Evolutionary conservation across 2,888 invertebrate species (phyloP).

Genomic region (Latheticus oryzae): DNA sequence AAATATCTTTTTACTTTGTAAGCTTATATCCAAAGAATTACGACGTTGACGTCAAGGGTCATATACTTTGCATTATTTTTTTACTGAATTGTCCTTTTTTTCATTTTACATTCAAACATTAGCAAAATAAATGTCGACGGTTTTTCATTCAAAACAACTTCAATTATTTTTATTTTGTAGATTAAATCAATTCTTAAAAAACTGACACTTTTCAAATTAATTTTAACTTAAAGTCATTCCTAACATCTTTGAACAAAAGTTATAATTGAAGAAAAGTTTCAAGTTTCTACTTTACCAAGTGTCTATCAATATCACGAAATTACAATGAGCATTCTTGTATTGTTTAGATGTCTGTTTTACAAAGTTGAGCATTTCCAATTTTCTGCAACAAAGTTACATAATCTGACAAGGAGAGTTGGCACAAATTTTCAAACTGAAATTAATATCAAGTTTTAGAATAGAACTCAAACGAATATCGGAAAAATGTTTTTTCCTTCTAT

Average conservation of each 20-base stretch:
- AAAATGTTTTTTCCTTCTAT: too few species aligned
- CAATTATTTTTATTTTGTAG: too few species aligned
- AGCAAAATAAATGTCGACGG: constrained; percentile 15
- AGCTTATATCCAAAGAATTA: constrained; percentile 17
- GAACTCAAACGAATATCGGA: too few species aligned
- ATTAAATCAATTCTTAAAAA: too few species aligned
- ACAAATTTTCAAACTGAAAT: too few species aligned
- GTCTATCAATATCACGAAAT: neutral
- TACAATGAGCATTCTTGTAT: constrained; percentile 1
- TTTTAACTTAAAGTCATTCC: too few species aligned
- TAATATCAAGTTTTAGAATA: too few species aligned
- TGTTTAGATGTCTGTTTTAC: neutral
- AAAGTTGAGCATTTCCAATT: neutral
- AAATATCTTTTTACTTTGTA: constrained; percentile 24
- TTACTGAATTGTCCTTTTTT: constrained; percentile 8
- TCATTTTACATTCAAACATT: neutral
- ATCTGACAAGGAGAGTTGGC: too few species aligned
- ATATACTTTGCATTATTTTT: constrained; percentile 19
- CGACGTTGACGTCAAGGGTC: constrained; percentile 13
- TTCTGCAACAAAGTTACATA: too few species aligned
- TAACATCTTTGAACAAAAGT: constrained; percentile 1
- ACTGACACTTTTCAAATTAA: too few species aligned
- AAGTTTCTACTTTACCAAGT: constrained; percentile 1
- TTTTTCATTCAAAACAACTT: neutral
- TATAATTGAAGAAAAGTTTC: constrained; percentile 10